A percentile compares a stretch with the other conserved stretches of the same genome.
phyloP scores from a whole-genome alignment of 2,797 vertebrate genomes.

The Tolypeutes matacus region DNA sequence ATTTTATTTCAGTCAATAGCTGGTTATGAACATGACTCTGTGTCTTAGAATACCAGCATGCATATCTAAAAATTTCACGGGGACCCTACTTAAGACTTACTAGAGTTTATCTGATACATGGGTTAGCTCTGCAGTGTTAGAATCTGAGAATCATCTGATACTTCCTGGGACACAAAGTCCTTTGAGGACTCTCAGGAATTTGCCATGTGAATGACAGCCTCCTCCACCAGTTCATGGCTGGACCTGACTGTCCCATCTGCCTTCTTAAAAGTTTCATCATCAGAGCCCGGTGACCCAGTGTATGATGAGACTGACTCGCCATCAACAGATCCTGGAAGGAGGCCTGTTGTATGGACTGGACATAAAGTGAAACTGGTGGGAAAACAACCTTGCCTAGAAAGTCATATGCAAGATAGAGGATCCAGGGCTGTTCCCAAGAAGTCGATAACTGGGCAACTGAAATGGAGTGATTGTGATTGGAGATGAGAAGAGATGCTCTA shows the following conservation, averaged over 20 bases:
- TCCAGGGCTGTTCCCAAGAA: neutral
- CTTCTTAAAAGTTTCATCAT: neutral
- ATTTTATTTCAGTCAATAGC: neutral
- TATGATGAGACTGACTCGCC: neutral
- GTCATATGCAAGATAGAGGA: neutral
- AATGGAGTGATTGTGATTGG: neutral
- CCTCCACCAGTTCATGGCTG: neutral
- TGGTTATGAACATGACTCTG: neutral
- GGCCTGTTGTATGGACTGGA: neutral
- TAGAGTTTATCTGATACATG: neutral
- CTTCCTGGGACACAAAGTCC: neutral
- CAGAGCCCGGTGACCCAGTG: neutral
- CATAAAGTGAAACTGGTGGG: neutral
- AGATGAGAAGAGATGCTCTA: neutral
- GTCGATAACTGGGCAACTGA: neutral
- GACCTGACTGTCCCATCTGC: neutral
- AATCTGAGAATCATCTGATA: neutral
- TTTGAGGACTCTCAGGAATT: neutral
- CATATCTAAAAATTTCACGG: neutral
- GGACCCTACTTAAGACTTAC: neutral
- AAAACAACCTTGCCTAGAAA: slow-evolving; percentile 10
- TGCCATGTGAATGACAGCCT: neutral
- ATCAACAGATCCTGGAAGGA: neutral
- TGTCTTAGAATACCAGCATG: neutral
- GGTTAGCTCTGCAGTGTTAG: neutral